Percentiles rank a stretch among this genome's conserved stretches.
Conservation (phyloP, 2,888 invertebrate species). For the Himalopsyche japonica region DNA sequence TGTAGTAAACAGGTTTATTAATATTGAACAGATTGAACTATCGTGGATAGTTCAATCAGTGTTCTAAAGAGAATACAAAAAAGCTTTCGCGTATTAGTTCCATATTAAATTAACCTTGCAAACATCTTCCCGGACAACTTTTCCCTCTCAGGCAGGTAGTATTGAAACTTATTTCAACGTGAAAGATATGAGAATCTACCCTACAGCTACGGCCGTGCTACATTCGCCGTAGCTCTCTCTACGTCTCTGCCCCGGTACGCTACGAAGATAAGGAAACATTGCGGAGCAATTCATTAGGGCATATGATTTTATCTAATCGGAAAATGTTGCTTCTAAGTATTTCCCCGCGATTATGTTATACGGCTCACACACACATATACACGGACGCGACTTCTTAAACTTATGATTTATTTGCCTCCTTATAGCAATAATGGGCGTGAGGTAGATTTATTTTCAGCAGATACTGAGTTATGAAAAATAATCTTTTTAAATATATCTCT, state of each 20-base stretch:
- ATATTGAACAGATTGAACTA: too few relatives aligned
- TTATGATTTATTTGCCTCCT: neutral
- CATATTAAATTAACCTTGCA: neutral
- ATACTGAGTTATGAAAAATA: neutral
- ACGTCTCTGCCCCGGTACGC: neutral
- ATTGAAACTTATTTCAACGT: constrained; percentile 14
- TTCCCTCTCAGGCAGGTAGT: neutral
- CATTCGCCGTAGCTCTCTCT: neutral
- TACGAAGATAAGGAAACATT: neutral
- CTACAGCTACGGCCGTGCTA: neutral
- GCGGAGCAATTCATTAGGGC: neutral
- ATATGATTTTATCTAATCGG: neutral
- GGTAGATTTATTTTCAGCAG: neutral
- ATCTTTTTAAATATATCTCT: too few relatives aligned
- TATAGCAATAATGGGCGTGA: neutral
- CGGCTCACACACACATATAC: neutral
- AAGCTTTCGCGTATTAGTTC: neutral
- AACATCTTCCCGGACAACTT: constrained; percentile 14
- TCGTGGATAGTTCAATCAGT: too few relatives aligned
- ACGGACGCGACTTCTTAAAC: neutral
- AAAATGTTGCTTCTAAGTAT: neutral
- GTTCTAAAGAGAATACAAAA: too few relatives aligned
- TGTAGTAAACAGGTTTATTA: too few relatives aligned
- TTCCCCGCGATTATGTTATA: neutral
- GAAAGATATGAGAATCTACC: constrained; percentile 6